These are phyloP conservation scores for Scaptomyza polygonia DNA, from an alignment of 2,888 invertebrate genomes.

Conservation along the genomic window DNA sequence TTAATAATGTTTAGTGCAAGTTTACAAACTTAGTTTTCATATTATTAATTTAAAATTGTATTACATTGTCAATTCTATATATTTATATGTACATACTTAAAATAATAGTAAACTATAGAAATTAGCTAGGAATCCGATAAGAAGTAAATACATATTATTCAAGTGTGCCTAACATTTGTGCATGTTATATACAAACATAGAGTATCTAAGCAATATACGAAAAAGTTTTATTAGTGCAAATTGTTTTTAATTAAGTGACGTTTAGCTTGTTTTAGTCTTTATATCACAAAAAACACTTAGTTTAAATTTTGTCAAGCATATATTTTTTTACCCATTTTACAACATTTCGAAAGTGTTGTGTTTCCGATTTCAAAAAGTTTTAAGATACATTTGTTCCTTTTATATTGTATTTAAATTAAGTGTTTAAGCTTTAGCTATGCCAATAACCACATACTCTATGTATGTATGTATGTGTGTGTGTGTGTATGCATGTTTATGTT, in stretches of 20 bases:
- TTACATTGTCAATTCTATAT: slow-evolving; percentile 30
- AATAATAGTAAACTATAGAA: slow-evolving; percentile 14
- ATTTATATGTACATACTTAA: slow-evolving; percentile 28
- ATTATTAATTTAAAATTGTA: slow-evolving; percentile 27
- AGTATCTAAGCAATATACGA: no score
- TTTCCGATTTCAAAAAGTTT: slow-evolving; percentile 21
- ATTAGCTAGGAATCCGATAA: slow-evolving; percentile 41
- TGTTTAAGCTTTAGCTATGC: slow-evolving; percentile 2
- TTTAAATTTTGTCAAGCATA: slow-evolving; percentile 7
- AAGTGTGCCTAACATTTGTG: slow-evolving; percentile 1
- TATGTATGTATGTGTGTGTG: slow-evolving; percentile 3
- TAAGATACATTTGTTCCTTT: slow-evolving; percentile 7
- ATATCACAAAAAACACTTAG: slow-evolving; percentile 65
- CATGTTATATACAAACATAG: slow-evolving; percentile 5
- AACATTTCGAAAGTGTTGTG: slow-evolving; percentile 24
- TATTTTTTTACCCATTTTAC: background rate
- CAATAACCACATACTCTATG: slow-evolving; percentile 8
- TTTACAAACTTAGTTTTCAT: slow-evolving; percentile 45
- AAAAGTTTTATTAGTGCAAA: slow-evolving; percentile 4
- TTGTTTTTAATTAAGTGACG: slow-evolving; percentile 3
- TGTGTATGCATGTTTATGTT: slow-evolving; percentile 5
- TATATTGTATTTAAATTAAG: slow-evolving; percentile 3
- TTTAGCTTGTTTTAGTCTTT: slow-evolving; percentile 15
- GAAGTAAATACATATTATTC: slow-evolving; percentile 11
- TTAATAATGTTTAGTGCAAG: slow-evolving; percentile 39